Conservation (phyloP, 2,797 vertebrate genomes). For the Danio tinwini region DNA sequence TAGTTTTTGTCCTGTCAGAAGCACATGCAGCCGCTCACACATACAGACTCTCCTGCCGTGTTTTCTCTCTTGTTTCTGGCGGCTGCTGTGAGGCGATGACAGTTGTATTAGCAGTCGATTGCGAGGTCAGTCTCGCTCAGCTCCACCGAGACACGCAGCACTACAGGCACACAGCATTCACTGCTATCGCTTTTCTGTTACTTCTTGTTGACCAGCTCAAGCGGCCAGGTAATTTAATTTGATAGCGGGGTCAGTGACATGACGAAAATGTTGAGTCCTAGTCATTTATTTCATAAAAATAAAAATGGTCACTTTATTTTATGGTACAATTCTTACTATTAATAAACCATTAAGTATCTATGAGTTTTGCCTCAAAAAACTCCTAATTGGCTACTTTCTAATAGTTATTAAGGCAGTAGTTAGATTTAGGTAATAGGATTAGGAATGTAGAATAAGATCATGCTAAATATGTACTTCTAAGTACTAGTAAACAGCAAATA, state of each 20-base stretch:
- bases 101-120: constrained; percentile 82
- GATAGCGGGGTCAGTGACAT: neutral
- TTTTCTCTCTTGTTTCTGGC: constrained; percentile 59
- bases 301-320: neutral
- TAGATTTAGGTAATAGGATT: too few relatives aligned
- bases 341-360: too few relatives aligned
- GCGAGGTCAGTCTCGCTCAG: constrained; percentile 76
- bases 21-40: constrained; percentile 5
- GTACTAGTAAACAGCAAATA: too few relatives aligned
- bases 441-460: too few relatives aligned
- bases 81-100: constrained; percentile 74
- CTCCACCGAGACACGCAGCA: constrained; percentile 68
- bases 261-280: too few relatives aligned
- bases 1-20: constrained; percentile 14
- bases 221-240: neutral
- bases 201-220: neutral
- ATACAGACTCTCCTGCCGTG: neutral
- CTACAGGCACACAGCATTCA: constrained; percentile 16
- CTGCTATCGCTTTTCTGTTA: neutral
- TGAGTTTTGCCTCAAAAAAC: neutral
- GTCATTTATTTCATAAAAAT: neutral
- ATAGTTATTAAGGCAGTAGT: too few relatives aligned
- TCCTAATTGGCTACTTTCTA: too few relatives aligned
- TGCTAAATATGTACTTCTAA: too few relatives aligned
- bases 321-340: too few relatives aligned